Percentiles rank a stretch among this genome's conserved stretches.
Conservation (phyloP, 2,797 vertebrate genomes). For the Acanthopagrus latus region DNA sequence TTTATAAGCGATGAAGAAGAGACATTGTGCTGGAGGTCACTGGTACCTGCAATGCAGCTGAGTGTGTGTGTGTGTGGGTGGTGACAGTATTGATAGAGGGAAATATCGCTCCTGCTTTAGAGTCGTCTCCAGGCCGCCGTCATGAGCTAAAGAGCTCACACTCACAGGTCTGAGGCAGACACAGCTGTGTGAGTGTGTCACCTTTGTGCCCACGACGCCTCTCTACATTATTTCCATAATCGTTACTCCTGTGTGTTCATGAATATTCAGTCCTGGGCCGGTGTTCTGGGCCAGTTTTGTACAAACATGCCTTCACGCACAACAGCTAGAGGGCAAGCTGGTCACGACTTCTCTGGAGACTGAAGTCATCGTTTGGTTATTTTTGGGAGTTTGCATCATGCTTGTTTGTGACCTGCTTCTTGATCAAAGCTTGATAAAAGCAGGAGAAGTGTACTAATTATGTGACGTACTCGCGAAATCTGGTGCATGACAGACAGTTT, state of each 20-base stretch:
- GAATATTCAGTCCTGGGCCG: constrained; percentile 53
- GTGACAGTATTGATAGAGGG: constrained; percentile 29
- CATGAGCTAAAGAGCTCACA: constrained; percentile 7
- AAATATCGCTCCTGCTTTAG: neutral
- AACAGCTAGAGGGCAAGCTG: constrained; percentile 6
- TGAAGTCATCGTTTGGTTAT: constrained; percentile 53
- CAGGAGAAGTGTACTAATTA: constrained; percentile 1
- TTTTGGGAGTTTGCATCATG: constrained; percentile 37
- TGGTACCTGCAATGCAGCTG: constrained; percentile 74
- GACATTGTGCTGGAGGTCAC: constrained; percentile 67
- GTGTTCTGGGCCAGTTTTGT: constrained; percentile 38
- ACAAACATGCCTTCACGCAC: constrained; percentile 21
- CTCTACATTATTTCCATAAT: constrained; percentile 46
- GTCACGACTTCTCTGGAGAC: constrained; percentile 39
- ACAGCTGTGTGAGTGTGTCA: constrained; percentile 9
- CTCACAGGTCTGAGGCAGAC: constrained; percentile 10
- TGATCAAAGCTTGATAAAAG: constrained; percentile 25
- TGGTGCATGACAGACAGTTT: constrained; percentile 12
- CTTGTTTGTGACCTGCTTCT: constrained; percentile 16
- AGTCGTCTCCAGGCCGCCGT: constrained; percentile 8
- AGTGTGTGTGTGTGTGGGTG: constrained; percentile 15
- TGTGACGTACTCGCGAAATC: constrained; percentile 1
- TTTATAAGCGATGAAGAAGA: constrained; percentile 29
- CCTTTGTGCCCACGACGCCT: constrained; percentile 13
- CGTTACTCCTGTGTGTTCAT: constrained; percentile 45